Evolutionary conservation across 2,888 invertebrate genomes (phyloP).

Genomic region (Pristionchus fissidentatus): DNA sequence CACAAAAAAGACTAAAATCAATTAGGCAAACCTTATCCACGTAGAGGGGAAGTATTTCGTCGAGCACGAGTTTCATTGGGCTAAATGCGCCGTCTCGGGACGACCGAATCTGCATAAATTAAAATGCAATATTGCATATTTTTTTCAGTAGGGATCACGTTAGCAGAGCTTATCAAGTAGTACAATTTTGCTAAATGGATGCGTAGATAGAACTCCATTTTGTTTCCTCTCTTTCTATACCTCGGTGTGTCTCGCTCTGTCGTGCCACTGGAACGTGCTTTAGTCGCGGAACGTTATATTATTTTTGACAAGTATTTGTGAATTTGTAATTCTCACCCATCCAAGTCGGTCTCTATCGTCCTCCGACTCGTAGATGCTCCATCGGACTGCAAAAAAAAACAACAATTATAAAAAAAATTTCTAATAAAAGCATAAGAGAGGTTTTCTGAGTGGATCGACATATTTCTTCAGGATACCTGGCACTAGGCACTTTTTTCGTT

Average conservation of each 20-base stretch:
- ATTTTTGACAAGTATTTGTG: too few relatives aligned
- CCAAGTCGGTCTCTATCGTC: not conserved
- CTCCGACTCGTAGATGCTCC: conserved; percentile 7
- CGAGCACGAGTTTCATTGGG: not conserved
- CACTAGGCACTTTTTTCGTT: too few relatives aligned
- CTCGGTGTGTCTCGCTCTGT: too few relatives aligned
- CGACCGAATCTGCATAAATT: not conserved
- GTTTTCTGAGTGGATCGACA: too few relatives aligned
- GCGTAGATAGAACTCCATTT: too few relatives aligned
- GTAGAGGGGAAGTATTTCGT: not conserved
- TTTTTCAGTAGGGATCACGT: not conserved
- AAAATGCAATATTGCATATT: not conserved
- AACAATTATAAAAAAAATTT: not conserved
- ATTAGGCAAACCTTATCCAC: not conserved
- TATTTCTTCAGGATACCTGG: too few relatives aligned
- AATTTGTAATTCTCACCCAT: conserved; percentile 23
- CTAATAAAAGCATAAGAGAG: too few relatives aligned
- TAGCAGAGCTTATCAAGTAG: too few relatives aligned
- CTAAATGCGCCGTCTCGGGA: not conserved
- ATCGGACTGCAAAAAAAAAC: not conserved
- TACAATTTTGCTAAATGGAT: too few relatives aligned
- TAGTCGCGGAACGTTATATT: too few relatives aligned
- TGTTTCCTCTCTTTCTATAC: too few relatives aligned
- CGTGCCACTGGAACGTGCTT: too few relatives aligned
- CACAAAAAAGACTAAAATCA: not conserved